Evolutionary conservation across 2,888 invertebrate species (phyloP), one percentile per base, ranked within the genome.

Genomic region (Xanthorhoe designata): DNA sequence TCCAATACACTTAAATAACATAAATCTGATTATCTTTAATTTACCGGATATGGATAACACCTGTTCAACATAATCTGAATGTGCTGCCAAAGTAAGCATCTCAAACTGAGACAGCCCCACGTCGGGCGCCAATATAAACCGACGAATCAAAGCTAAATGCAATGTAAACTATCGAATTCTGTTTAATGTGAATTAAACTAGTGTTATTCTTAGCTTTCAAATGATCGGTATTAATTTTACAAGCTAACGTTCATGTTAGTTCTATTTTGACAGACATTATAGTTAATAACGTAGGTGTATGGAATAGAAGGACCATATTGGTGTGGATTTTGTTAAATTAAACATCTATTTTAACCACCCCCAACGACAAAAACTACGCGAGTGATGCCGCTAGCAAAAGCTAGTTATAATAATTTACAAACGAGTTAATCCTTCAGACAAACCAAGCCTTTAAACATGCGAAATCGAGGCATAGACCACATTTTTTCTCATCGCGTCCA

Each of bases 401-500:
- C 32, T 32, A 32, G 32, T 32, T 7, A 38, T 38, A 38, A 13
- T 42, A 38, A 13, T 42, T 42, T 42, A 13, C 10, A 42, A 42
- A 13, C 2, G 10, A 42, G 38, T 42, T 42, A 42, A 42, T 13
- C 38, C 38, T 13, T 42, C 38, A 42, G 7, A 7, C 38, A 35
- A 9, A 35, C 35, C 35, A 35, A 35, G 38, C 13, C 54, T 47
- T 64, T 54, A 50, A 52, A 57, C 57, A 32, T 47, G 58, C 47
- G 24, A 64, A 53, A 50, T 59, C 54, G 42, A 52, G 24, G 47
- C 47, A 58, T 54, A 59, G 59, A 42, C 50, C 59, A 61, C 24
- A 24, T 57, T 63, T 57, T 64, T 59, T 60, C 55, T 47, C 54
- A 60, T 60, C 60, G 56, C 52, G 38, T 47, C 55, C 64, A 64